Conservation (phyloP, 2,888 invertebrate species). For the Agrotis exclamationis region DNA sequence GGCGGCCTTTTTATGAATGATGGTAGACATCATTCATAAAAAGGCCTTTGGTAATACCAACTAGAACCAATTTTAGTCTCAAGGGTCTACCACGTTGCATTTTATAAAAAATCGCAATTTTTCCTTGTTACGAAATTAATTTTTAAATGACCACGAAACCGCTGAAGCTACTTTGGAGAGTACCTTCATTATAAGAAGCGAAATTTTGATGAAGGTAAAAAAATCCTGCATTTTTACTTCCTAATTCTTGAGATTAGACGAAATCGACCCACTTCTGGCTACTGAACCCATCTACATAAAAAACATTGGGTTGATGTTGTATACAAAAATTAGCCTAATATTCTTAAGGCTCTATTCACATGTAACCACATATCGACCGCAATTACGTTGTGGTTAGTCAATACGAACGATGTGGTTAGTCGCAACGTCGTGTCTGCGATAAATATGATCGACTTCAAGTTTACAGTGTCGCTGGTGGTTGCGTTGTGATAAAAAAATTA, state of each 20-base stretch:
- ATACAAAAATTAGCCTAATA: no score
- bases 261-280: conserved; percentile 15
- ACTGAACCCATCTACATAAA: background rate
- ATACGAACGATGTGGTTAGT: no score
- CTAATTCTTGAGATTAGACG: conserved; percentile 40
- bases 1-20: no score
- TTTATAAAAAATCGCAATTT: conserved; percentile 56
- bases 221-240: conserved; percentile 9
- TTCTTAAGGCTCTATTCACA: no score
- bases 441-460: no score
- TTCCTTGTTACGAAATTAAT: conserved; percentile 58
- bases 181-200: conserved; percentile 36
- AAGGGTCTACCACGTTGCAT: conserved; percentile 40
- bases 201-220: conserved; percentile 51
- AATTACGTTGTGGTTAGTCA: no score
- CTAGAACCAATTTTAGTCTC: conserved; percentile 25
- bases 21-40: no score
- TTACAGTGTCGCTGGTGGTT: no score
- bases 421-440: no score
- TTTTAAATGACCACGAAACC: conserved; percentile 56
- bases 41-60: conserved; percentile 16
- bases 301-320: no score
- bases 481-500: no score
- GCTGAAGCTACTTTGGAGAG: conserved; percentile 49
- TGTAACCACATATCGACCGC: no score